Evolutionary conservation across 2,888 invertebrate species (phyloP).

Genomic region (Pardosa pseudoannulata): DNA sequence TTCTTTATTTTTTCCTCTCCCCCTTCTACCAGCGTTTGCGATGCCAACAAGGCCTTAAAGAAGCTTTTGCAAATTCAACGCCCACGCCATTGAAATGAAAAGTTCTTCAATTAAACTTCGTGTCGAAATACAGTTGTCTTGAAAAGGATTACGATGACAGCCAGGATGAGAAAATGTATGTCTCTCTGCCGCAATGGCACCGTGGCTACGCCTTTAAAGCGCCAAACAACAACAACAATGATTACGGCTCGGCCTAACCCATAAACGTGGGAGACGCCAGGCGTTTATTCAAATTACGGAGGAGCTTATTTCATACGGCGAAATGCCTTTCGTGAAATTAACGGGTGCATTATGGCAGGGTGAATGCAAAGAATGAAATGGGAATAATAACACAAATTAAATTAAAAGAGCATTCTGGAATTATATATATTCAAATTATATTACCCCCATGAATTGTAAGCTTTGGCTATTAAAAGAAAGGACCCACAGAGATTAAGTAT

Average conservation of each 20-base stretch:
- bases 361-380: too few species aligned
- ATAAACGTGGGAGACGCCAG: not conserved
- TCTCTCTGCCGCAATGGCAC: not conserved
- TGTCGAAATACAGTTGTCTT: slow-evolving; percentile 13
- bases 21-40: too few species aligned
- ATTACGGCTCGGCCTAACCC: not conserved
- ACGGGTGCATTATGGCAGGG: not conserved
- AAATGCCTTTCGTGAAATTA: not conserved
- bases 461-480: too few species aligned
- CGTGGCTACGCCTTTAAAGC: not conserved
- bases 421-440: too few species aligned
- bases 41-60: not conserved
- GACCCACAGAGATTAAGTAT: too few species aligned
- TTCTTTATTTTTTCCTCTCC: not conserved
- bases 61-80: not conserved
- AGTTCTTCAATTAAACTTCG: slow-evolving; percentile 6
- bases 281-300: not conserved
- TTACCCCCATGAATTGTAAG: too few species aligned
- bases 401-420: too few species aligned
- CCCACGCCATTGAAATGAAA: not conserved
- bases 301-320: not conserved
- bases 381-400: too few species aligned
- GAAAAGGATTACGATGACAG: slow-evolving; percentile 7
- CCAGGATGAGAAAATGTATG: not conserved
- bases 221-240: not conserved